Conservation (phyloP, 2,888 invertebrate genomes). For the Labia minor region DNA sequence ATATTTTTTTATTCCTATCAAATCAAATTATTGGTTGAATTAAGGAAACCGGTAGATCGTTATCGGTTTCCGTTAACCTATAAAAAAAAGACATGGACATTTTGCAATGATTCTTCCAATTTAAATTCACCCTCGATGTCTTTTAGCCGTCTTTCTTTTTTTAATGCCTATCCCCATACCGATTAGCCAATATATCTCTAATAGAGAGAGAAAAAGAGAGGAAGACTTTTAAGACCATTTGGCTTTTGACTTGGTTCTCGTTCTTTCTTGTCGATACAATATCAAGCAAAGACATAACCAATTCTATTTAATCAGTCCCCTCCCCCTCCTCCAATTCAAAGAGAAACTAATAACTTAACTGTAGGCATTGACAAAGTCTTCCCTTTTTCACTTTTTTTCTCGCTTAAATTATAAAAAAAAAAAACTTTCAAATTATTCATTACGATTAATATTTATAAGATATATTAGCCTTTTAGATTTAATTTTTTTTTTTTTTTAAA, state of each 20-base stretch:
- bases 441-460: too few relatives aligned
- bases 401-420: too few relatives aligned
- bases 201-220: too few relatives aligned
- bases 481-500: too few relatives aligned
- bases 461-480: too few relatives aligned
- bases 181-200: slow-evolving; percentile 13
- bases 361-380: too few relatives aligned
- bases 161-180: background rate
- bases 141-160: background rate
- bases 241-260: background rate
- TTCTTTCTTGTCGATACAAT: background rate
- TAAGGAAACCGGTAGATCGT: background rate
- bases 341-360: background rate
- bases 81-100: background rate
- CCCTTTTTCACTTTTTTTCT: too few relatives aligned
- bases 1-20: background rate
- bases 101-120: slow-evolving; percentile 2
- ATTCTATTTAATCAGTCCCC: background rate
- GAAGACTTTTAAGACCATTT: too few relatives aligned
- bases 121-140: background rate
- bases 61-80: background rate
- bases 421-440: too few relatives aligned
- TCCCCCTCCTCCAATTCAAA: too few relatives aligned
- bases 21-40: background rate
- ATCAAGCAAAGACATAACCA: background rate